Conservation (phyloP, 1,140 invertebrate species). For the Cotesia chilonis region DNA sequence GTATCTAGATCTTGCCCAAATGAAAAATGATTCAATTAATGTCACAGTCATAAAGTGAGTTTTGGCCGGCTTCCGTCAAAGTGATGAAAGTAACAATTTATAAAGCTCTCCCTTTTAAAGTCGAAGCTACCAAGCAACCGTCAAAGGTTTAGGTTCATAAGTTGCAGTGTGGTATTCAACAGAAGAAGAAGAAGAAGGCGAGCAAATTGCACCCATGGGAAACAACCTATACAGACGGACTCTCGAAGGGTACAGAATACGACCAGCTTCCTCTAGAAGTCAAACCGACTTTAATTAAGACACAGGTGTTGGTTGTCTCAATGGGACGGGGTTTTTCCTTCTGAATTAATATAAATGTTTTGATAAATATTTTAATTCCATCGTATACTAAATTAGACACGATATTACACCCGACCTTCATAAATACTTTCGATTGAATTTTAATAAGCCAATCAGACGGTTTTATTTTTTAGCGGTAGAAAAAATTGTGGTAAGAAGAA, state of each 20-base stretch:
- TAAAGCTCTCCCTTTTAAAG: background rate
- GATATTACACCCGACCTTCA: background rate
- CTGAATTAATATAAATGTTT: conserved; percentile 29
- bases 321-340: conserved; percentile 15
- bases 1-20: background rate
- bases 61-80: background rate
- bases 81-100: conserved; percentile 4
- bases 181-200: conserved; percentile 1
- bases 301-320: conserved; percentile 41
- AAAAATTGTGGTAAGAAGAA: no score
- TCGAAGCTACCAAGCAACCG: background rate
- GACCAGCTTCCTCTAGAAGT: conserved; percentile 47
- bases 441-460: no score
- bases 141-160: conserved; percentile 9
- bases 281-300: conserved; percentile 60
- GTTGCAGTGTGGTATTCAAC: background rate
- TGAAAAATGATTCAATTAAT: conserved; percentile 11
- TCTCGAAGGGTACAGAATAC: conserved; percentile 20
- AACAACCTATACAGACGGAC: conserved; percentile 39
- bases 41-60: background rate
- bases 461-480: no score
- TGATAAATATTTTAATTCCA: conserved; percentile 30
- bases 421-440: background rate
- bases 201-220: conserved; percentile 55
- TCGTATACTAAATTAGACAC: background rate